Evolutionary conservation across 2,888 invertebrate species (phyloP).

Genomic region (Lepidochrysops patricia): DNA sequence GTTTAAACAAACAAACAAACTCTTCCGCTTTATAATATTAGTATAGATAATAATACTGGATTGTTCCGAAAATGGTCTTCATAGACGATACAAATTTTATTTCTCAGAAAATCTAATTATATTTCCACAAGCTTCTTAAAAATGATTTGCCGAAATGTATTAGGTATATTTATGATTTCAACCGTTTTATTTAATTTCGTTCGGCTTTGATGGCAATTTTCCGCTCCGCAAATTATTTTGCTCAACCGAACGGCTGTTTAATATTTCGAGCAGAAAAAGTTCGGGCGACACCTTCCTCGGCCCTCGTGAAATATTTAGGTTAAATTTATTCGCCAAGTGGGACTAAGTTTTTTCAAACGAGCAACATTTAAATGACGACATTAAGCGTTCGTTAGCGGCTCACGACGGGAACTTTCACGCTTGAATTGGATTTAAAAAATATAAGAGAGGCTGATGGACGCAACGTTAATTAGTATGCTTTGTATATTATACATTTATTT

Average conservation of each 20-base stretch:
- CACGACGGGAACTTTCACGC: background rate
- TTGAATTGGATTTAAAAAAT: conserved; percentile 6
- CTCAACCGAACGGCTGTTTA: background rate
- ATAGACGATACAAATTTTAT: no score
- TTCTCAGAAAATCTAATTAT: background rate
- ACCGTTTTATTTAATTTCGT: background rate
- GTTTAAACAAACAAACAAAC: background rate
- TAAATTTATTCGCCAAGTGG: conserved; percentile 9
- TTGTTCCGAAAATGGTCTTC: no score
- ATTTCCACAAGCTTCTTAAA: background rate
- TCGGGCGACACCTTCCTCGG: background rate
- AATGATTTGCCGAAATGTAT: background rate
- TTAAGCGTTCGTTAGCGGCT: conserved; percentile 11
- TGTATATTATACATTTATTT: background rate
- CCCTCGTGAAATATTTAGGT: conserved; percentile 7
- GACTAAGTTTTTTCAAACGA: conserved; percentile 3
- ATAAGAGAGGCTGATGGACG: background rate
- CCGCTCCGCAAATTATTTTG: background rate
- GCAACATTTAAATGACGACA: conserved; percentile 10
- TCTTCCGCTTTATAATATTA: no score
- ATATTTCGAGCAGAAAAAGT: conserved; percentile 1
- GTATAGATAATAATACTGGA: no score
- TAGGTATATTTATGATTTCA: background rate
- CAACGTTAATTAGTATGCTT: background rate
- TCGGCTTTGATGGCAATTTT: background rate